Evolutionary conservation across 2,888 invertebrate species (phyloP), one percentile per base, ranked within the genome.

Genomic region (Heliconius cydno): DNA sequence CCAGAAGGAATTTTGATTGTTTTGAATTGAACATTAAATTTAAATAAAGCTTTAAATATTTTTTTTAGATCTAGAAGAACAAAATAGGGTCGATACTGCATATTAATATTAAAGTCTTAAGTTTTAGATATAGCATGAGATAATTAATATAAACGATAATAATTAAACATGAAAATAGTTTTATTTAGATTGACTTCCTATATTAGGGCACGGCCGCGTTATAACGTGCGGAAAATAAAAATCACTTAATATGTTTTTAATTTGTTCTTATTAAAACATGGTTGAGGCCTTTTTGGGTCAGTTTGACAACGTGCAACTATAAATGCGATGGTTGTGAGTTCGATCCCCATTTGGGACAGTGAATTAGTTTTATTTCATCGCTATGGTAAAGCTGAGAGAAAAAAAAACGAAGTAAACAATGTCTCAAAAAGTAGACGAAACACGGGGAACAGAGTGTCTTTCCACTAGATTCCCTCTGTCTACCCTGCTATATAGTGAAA

Each of bases 181-280:
- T 57, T 34, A 60, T 34, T 73, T 73, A 57, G n/a, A 34, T 57
- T 73, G 13, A 34, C 34, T 73, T 57, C 13, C 72, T 73, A n/a
- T 22, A 57, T 30, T 34, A 73, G 72, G 34, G n/a, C 57, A 25
- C 57, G 72, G 13, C 52, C 71, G 46, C 34, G 67, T 34, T 34
- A 22, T 34, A 34, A 67, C 60, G 34, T 9, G 34, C 22, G 0
- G 67, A 67, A 22, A 34, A 67, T 67, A 34, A 34, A 34, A 34
- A 19, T 67, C 10, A 19, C n/a, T 6, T 68, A 68, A 68, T 68
- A n/a, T 22, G 10, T 41, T 68, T 25, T 68, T 68, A n/a, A 41
- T 41, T 41, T 41, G 12, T n/a, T 41, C 6, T n/a, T 41, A 38
- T 13, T 41, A 34, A 30, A 34, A 30, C 19, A n/a, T 57, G 7